Conservation (phyloP, 2,113 vertebrate genomes). For the human region GRCh38 chr6:125621001-125621500, state of each 20-base stretch:
- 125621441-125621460: not conserved
- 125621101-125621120: not conserved
- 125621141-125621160: not conserved
- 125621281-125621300: not conserved
- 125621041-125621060: not conserved
- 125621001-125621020: not conserved
- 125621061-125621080: not conserved
- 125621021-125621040: not conserved
- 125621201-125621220: not conserved
- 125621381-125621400: not conserved
- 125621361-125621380: not conserved
- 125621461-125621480: not conserved
- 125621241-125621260: not conserved
- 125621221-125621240: not conserved
- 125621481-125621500: not conserved
- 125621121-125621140: not conserved
- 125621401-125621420: not conserved
- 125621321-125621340: not conserved
- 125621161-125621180: not conserved
- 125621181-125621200: not conserved
- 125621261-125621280: not conserved
- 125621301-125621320: not conserved
- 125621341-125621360: not conserved
- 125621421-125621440: not conserved
- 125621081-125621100: not conserved